Percentiles rank a stretch among this genome's conserved stretches.
Evolutionary conservation across 2,113 vertebrate genomes (phyloP).

Genomic region (Macaca fascicularis): T2T-MFA8v1.1 NC_088385.1:123364001-123364500

Average conservation of each 20-base stretch:
- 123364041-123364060: background rate
- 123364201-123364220: background rate
- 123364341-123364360: background rate
- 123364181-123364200: background rate
- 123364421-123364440: background rate
- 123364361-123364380: background rate
- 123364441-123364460: background rate
- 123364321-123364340: background rate
- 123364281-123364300: background rate
- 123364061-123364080: background rate
- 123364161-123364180: background rate
- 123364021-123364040: background rate
- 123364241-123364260: background rate
- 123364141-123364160: background rate
- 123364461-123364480: background rate
- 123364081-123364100: background rate
- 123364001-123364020: background rate
- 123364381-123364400: background rate
- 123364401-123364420: background rate
- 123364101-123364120: background rate
- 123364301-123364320: background rate
- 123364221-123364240: background rate
- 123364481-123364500: too few relatives aligned
- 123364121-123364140: background rate
- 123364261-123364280: background rate